Conservation (phyloP, 1,140 invertebrate species). For the Polyergus mexicanus region DNA sequence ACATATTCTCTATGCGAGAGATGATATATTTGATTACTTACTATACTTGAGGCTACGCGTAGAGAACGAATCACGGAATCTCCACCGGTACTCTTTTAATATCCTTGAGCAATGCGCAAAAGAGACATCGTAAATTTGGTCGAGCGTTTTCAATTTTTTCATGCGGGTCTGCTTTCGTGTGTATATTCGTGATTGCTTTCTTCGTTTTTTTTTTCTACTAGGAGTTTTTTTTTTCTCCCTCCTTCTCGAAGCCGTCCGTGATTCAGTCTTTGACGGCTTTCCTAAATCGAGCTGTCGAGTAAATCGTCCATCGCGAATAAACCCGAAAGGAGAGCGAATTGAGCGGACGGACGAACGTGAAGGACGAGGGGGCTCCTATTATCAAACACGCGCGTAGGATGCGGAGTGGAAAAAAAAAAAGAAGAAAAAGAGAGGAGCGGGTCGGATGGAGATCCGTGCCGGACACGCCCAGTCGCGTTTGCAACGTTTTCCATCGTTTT, state of each 20-base stretch:
- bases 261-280: constrained; percentile 61
- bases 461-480: constrained; percentile 51
- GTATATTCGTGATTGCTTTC: not conserved
- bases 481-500: constrained; percentile 56
- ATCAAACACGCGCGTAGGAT: constrained; percentile 50
- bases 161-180: not conserved
- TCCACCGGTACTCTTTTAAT: constrained; percentile 40
- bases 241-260: not conserved
- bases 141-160: constrained; percentile 14
- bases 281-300: constrained; percentile 44
- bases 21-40: constrained; percentile 38
- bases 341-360: constrained; percentile 21
- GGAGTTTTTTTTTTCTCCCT: not conserved
- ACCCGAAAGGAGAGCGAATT: constrained; percentile 16
- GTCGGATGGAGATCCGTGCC: constrained; percentile 41
- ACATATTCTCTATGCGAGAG: constrained; percentile 4
- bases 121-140: constrained; percentile 7
- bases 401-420: not conserved
- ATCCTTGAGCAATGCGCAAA: constrained; percentile 17
- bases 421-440: constrained; percentile 9
- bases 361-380: constrained; percentile 31
- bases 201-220: not conserved
- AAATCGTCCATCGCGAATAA: constrained; percentile 33
- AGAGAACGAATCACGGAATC: constrained; percentile 17
- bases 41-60: not conserved